Evolutionary conservation across 1,140 invertebrate species (phyloP), one percentile per base, ranked within the genome.

Genomic region (Notospermus geniculatus): DNA sequence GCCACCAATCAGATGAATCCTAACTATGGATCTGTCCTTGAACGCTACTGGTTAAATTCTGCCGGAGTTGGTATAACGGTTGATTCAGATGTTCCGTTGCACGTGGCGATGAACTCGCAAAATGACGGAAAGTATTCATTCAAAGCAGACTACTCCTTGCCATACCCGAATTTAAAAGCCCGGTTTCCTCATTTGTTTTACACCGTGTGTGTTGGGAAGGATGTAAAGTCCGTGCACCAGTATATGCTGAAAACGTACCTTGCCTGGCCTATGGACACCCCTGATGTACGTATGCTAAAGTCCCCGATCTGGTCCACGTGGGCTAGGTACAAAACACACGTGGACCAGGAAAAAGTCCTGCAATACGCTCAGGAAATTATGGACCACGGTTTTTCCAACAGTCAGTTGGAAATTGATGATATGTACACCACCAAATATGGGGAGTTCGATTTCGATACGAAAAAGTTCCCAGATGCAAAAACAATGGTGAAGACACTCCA

Each of bases 291-390:
- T 36, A 89, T 94, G 85, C 84, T 93, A 5, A 77, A 74, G 11
- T 81, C 89, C 74, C 92, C 92, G 0, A 88, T 95, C 58, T 97
- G 93, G 92, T 93, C 91, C 0, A 97, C 93, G 0, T 96, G 93
- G 93, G 89, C 89, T 0, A 85, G 88, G 68, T 93, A 89, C 72
- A 88, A 90, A 29, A 76, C 70, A 46, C 61, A 76, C 17, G 87
- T 97, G 0, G 86, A 86, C 68, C 87, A 91, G 46, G 65, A 71
- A 0, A 83, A 85, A 19, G 85, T 94, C 0, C 63, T 87, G 1
- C 65, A 88, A 5, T 95, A 89, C 74, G 90, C 88, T 0, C 62
- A 87, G 36, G 83, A 89, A 69, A 93, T 96, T 54, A 64, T 83
- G 0, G 71, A 82, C 0, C 70, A 90, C 69, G 87, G 86, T 0